Evolutionary conservation across 2,113 vertebrate species (phyloP), one percentile per base, ranked within the genome.

Genomic region (Elaphurus davidianus): DNA sequence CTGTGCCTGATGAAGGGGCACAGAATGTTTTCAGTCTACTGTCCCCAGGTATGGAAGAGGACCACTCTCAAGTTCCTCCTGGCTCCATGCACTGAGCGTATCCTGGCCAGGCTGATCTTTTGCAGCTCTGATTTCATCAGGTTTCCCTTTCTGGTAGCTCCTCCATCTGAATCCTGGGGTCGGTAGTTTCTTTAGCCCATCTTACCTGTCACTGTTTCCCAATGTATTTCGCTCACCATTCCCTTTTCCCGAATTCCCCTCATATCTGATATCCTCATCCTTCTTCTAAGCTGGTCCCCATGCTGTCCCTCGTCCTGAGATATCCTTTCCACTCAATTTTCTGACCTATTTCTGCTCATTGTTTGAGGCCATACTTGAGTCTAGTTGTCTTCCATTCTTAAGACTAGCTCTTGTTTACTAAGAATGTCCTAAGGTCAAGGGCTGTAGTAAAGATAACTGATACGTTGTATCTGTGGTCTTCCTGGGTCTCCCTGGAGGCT

Each of bases 131-230:
- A 45, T 52, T 85, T 43, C 50, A 47, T 19, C 43, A 17, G 3
- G n/a, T 1, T 28, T 1, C 59, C 54, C 10, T 12, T 52, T 84
- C 43, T 13, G 0, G 40, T 67, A 8, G 30, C 0, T 1, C 36
- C 50, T 16, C 43, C 23, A 28, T 23, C 10, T 16, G 45, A 7
- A 10, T 43, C 25, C 78, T 92, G 13, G 27, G 6, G 2, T 57
- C 11, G 45, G 8, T 79, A 14, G 71, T 64, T 87, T 62, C 52
- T 79, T 79, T 28, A 36, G 40, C 60, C 10, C 6, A 0, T 55
- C 33, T 90, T 57, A 9, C 36, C 52, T 90, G 54, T 47, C 40
- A 8, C 27, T 23, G 10, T 15, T 84, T 12, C 47, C 64, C 47
- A 47, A 2, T 1, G 71, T 45, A 13, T 64, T 33, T 8, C 2